These are phyloP conservation scores for Polypterus senegalus DNA, from an alignment of 2,113 vertebrate species.

Conservation along the genomic window DNA sequence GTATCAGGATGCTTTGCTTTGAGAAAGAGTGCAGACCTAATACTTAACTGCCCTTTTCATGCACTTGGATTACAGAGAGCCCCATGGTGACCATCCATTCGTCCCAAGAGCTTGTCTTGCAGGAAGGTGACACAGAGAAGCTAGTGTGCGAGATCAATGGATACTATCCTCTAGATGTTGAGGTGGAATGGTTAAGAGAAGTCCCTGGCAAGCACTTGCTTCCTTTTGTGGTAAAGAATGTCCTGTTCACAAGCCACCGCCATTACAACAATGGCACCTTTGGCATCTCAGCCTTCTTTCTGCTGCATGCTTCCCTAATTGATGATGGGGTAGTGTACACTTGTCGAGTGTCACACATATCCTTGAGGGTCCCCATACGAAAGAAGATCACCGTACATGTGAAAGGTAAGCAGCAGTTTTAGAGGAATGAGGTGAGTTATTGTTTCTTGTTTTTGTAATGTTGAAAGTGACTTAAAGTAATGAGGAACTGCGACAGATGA, in stretches of 20 bases:
- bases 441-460: neutral
- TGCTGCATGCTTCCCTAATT: slow-evolving; percentile 30
- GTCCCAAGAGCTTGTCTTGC: slow-evolving; percentile 24
- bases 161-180: slow-evolving; percentile 53
- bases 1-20: neutral
- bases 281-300: slow-evolving; percentile 47
- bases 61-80: slow-evolving; percentile 31
- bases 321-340: slow-evolving; percentile 36
- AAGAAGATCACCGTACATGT: slow-evolving; percentile 46
- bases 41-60: neutral
- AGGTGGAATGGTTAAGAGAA: slow-evolving; percentile 35
- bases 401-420: slow-evolving; percentile 28
- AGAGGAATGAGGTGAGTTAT: neutral
- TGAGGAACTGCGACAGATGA: too few species aligned
- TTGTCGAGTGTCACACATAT: slow-evolving; percentile 47
- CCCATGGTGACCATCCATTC: slow-evolving; percentile 41
- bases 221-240: slow-evolving; percentile 33
- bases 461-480: too few species aligned
- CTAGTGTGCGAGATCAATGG: slow-evolving; percentile 35
- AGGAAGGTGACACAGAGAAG: slow-evolving; percentile 38
- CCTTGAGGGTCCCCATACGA: slow-evolving; percentile 40
- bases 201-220: slow-evolving; percentile 20
- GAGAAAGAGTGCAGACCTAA: neutral
- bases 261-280: slow-evolving; percentile 43
- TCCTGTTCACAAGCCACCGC: slow-evolving; percentile 46